phyloP scores from a whole-genome alignment of 2,888 invertebrate genomes.

The Brenthis hecate region DNA sequence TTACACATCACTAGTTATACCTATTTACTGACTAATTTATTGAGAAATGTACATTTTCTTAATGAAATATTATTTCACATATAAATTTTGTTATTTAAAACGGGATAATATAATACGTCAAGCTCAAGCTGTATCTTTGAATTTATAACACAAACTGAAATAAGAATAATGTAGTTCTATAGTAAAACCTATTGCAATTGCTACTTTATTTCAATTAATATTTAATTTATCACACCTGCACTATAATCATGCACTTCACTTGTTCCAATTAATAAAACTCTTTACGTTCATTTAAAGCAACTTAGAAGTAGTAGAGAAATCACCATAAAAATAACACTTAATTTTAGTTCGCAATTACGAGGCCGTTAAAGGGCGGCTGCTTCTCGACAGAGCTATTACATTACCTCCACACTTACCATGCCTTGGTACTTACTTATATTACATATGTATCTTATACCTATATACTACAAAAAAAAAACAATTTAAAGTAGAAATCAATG shows the following conservation, averaged over 20 bases:
- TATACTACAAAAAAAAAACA: not conserved
- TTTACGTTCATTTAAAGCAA: slow-evolving; percentile 79
- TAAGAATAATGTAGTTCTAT: too few species aligned
- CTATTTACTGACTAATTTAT: not conserved
- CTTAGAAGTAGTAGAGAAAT: slow-evolving; percentile 80
- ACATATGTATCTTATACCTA: slow-evolving; percentile 9
- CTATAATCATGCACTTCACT: slow-evolving; percentile 41
- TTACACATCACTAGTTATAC: not conserved
- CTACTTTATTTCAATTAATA: too few species aligned
- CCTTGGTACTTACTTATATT: slow-evolving; percentile 38
- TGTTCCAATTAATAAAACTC: slow-evolving; percentile 78
- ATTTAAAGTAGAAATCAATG: too few species aligned
- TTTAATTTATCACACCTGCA: not conserved
- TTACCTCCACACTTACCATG: slow-evolving; percentile 65
- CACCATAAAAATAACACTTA: slow-evolving; percentile 83
- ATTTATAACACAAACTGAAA: too few species aligned
- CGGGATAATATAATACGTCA: too few species aligned
- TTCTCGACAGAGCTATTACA: slow-evolving; percentile 70
- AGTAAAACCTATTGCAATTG: not conserved
- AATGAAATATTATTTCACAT: not conserved
- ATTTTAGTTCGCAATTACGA: slow-evolving; percentile 80
- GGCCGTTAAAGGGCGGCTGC: slow-evolving; percentile 76
- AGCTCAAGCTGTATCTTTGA: too few species aligned
- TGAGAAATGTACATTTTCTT: not conserved
- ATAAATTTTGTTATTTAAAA: too few species aligned